phyloP scores from a whole-genome alignment of 2,113 vertebrate species.

The Callipepla squamata region DNA sequence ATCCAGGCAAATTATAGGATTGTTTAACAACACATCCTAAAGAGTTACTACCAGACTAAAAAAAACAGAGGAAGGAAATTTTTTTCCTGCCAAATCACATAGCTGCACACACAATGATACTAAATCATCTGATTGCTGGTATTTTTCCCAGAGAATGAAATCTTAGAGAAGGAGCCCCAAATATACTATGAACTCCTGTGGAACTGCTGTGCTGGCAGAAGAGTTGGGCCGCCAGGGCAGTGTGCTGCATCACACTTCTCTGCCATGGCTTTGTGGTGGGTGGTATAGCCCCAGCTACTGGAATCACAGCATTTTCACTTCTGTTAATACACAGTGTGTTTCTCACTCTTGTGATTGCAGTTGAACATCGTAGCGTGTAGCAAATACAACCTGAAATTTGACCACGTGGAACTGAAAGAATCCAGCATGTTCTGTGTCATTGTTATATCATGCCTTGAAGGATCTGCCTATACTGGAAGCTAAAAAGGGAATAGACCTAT shows the following conservation, averaged over 20 bases:
- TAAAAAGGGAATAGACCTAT: neutral
- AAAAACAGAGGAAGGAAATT: neutral
- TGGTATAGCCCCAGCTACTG: neutral
- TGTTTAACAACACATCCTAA: neutral
- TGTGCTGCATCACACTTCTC: neutral
- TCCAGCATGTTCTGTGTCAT: neutral
- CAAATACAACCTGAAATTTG: neutral
- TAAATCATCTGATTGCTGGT: neutral
- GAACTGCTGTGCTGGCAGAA: neutral
- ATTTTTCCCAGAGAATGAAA: neutral
- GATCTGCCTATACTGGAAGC: neutral
- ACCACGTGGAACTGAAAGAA: neutral
- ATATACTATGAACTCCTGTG: neutral
- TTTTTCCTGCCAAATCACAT: neutral
- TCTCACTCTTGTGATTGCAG: rapidly evolving
- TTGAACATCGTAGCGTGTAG: neutral
- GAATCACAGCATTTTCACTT: neutral
- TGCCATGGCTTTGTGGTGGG: neutral
- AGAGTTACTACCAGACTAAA: neutral
- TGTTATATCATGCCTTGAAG: neutral
- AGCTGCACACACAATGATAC: neutral
- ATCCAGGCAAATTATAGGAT: neutral
- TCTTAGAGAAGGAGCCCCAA: neutral
- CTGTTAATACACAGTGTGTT: neutral
- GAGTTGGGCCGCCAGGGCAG: neutral